Evolutionary conservation across 2,113 vertebrate species (phyloP).

Genomic region (Clupea harengus): DNA sequence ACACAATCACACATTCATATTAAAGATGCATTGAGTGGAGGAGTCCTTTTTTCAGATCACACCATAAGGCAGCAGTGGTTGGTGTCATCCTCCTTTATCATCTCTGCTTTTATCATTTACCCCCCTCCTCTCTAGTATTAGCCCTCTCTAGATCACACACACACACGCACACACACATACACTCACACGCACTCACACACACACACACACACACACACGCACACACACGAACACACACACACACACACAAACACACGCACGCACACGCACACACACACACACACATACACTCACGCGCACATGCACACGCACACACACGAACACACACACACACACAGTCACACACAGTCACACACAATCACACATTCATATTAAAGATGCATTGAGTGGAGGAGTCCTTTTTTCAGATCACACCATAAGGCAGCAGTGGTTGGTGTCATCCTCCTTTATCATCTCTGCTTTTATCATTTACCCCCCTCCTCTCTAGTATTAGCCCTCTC

Average conservation of each 20-base stretch:
- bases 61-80: not conserved
- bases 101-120: not conserved
- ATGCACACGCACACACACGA: not conserved
- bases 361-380: not conserved
- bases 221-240: no score
- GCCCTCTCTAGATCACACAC: no score
- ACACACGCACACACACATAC: not conserved
- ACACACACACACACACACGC: no score
- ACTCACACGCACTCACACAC: not conserved
- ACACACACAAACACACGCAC: not conserved
- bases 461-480: not conserved
- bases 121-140: no score
- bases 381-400: not conserved
- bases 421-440: not conserved
- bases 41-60: not conserved
- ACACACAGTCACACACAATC: not conserved
- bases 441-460: not conserved
- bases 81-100: not conserved
- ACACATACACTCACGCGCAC: not conserved
- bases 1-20: not conserved
- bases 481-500: no score
- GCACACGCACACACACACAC: not conserved
- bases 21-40: constrained; percentile 1
- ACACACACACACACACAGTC: not conserved
- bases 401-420: not conserved